A percentile compares a stretch with the other conserved stretches of the same genome.
Conservation (phyloP, 2,888 invertebrate genomes). For the Nemoura dubitans region DNA sequence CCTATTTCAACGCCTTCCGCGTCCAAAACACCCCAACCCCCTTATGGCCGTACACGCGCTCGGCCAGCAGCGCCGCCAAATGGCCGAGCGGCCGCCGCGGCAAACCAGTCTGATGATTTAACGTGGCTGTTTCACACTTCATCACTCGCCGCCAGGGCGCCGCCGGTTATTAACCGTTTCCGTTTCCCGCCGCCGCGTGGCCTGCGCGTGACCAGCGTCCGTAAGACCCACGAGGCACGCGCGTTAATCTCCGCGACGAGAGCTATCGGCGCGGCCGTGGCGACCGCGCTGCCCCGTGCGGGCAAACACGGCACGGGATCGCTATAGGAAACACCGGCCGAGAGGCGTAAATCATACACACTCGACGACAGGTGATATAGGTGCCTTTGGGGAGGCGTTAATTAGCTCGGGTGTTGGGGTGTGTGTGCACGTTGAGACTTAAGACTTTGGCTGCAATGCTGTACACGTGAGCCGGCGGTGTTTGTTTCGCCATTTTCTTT, state of each 20-base stretch:
- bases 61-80: neutral
- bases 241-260: neutral
- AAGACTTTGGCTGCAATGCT: too few relatives aligned
- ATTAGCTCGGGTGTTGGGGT: too few relatives aligned
- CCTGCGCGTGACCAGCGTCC: neutral
- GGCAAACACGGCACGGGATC: too few relatives aligned
- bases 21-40: too few relatives aligned
- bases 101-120: neutral
- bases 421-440: too few relatives aligned
- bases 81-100: neutral
- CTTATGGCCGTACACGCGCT: neutral
- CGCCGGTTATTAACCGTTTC: slow-evolving; percentile 28
- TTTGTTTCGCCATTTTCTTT: too few relatives aligned
- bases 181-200: neutral
- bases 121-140: neutral
- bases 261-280: neutral
- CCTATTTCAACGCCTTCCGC: too few relatives aligned
- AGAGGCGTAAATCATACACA: too few relatives aligned
- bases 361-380: too few relatives aligned
- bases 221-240: neutral
- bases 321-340: too few relatives aligned
- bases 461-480: too few relatives aligned
- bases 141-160: neutral
- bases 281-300: neutral
- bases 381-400: too few relatives aligned